Base-by-base conservation (phyloP, 2,797 vertebrate species). In the Bufotes viridis region DNA sequence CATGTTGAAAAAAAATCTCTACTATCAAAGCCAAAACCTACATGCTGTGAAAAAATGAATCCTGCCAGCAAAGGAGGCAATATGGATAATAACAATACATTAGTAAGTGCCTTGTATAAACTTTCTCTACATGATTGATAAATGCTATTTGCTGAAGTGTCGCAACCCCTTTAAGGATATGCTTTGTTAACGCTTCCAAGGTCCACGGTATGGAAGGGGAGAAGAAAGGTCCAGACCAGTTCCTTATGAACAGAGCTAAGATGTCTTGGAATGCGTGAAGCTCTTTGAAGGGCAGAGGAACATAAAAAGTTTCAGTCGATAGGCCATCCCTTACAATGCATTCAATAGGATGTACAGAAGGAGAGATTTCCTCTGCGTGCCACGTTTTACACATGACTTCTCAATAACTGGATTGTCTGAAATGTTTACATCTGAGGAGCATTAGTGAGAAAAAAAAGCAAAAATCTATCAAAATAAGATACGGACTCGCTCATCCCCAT, bases 181-280 rank as follows among this genome's bases (percentile, higher is more conserved):
- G 67, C 24, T 20, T 72, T n/a, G 29, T 13, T 74, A 42, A 74
- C 24, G 55, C 11, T n/a, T 84, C 22, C 53, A 42, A 84, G 49
- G 4, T 42, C 15, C 11, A 63, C n/a, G 60, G 34, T 22, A 22
- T 9, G 15, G 15, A 72, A 29, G 29, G 0, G 17, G 72, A 14
- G 26, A 74, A 60, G 69, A 26, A 74, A n/a, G 1, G 24, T 81
- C 67, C 55, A 49, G 55, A 65, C 60, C 10, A 6, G 29, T 58
- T 24, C 29, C 26, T 12, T 58, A 69, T 58, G 69, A 60, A 72
- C 34, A 22, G 55, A 74, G 26, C 69, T 2, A 17, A 29, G 82
- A 74, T 10, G 51, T 57, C 26, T n/a, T 58, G 82, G 67, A 84
- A 84, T 74, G 55, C 69, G 67, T 74, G 69, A 75, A 72, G 29